Evolutionary conservation across 2,888 invertebrate genomes (phyloP), one percentile per base, ranked within the genome.

Genomic region (Microchrysa polita): DNA sequence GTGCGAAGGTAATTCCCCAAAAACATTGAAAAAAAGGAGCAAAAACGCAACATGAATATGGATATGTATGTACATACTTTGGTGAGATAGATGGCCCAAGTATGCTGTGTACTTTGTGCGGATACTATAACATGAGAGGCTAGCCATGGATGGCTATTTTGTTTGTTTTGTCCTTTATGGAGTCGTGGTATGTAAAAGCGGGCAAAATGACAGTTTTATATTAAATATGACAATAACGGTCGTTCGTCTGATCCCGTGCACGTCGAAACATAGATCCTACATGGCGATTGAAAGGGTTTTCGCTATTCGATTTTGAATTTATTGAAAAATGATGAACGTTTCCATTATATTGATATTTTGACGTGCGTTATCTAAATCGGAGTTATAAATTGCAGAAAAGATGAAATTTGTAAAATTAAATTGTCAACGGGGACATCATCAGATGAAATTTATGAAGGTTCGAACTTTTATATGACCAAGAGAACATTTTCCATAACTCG

Each of bases 181-280:
- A n/a, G 2, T n/a, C 10, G 48, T n/a, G 48, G 14, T 4, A 48
- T n/a, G 4, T 4, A 48, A 48, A 48, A 12, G 48, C 48, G n/a
- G n/a, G n/a, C n/a, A 12, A 48, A 7, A 48, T 48, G 48, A 48
- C 48, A 48, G 48, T 48, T n/a, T 48, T n/a, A 48, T 48, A 48
- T 48, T 48, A 48, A 48, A 48, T 7, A 48, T 12, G 48, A 10
- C 12, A 48, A 48, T 48, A 48, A 48, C 12, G 48, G 48, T 2
- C 2, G 2, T n/a, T 4, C 12, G 2, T n/a, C 16, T 48, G 48
- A 48, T 48, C 48, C 48, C 14, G 48, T n/a, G 12, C 48, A 48
- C 48, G 48, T 48, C 16, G 48, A 48, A n/a, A n/a, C 12, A 48
- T n/a, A n/a, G 48, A 2, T 48, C 14, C 5, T 48, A 48, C 2